Conservation (phyloP, 1,140 invertebrate genomes). For the Zaprionus davidi region DNA sequence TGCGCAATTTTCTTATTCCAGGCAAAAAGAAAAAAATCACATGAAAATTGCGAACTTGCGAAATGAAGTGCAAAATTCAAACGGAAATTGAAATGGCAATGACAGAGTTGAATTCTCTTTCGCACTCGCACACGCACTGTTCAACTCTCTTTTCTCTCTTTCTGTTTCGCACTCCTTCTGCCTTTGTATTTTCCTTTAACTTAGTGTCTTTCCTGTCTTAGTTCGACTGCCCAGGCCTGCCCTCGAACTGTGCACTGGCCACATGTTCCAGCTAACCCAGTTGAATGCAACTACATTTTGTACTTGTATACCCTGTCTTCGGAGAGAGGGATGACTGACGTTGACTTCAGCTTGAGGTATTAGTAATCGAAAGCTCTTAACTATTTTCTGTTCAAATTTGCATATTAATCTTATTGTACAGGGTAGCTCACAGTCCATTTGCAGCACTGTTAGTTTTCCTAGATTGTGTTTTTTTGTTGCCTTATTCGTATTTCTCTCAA, state of each 20-base stretch:
- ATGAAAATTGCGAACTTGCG: constrained; percentile 81
- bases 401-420: background rate
- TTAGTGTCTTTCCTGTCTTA: constrained; percentile 48
- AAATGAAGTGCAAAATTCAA: constrained; percentile 83
- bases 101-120: constrained; percentile 68
- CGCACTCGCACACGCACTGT: constrained; percentile 6
- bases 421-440: background rate
- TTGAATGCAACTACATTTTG: constrained; percentile 53
- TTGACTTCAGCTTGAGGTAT: background rate
- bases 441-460: background rate
- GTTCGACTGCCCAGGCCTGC: constrained; percentile 29
- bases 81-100: constrained; percentile 83
- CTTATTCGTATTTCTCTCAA: constrained; percentile 30
- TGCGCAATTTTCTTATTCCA: constrained; percentile 17
- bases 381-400: background rate
- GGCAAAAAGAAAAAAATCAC: constrained; percentile 38
- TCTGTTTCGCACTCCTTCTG: constrained; percentile 1
- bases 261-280: constrained; percentile 53
- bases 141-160: constrained; percentile 11
- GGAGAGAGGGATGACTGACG: background rate
- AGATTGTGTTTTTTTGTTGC: constrained; percentile 1
- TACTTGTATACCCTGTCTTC: background rate
- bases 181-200: constrained; percentile 43
- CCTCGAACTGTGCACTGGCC: constrained; percentile 30
- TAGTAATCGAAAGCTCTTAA: background rate